Evolutionary conservation across 2,888 invertebrate genomes (phyloP).

Genomic region (Stenchaetothrips biformis): DNA sequence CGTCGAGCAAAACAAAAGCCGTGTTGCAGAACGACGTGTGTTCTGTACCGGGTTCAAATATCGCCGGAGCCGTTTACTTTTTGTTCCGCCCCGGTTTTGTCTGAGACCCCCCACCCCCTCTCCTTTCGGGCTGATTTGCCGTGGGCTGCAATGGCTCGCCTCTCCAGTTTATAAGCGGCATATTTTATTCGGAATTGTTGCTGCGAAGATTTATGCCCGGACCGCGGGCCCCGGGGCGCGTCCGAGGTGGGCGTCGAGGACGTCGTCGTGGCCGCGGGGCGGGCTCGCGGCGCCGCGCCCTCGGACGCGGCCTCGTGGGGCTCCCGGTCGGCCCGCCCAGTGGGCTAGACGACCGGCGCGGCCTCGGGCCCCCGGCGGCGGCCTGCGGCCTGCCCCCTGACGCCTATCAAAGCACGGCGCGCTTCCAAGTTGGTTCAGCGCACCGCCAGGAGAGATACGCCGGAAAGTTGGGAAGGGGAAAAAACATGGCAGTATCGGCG

Average conservation of each 20-base stretch:
- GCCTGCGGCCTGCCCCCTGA: neutral
- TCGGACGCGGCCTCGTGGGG: too few relatives aligned
- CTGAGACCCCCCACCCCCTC: too few relatives aligned
- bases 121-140: too few relatives aligned
- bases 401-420: neutral
- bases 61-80: neutral
- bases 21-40: too few relatives aligned
- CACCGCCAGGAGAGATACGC: neutral
- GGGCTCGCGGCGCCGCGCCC: too few relatives aligned
- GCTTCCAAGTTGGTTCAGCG: neutral
- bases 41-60: slow-evolving; percentile 18
- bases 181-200: slow-evolving; percentile 23
- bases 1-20: too few relatives aligned
- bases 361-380: neutral
- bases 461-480: neutral
- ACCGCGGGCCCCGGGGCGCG: neutral
- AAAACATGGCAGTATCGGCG: neutral
- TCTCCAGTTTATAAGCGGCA: slow-evolving; percentile 26
- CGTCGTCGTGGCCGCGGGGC: too few relatives aligned
- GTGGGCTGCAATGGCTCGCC: neutral
- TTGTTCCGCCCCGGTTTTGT: too few relatives aligned
- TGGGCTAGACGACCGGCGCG: too few relatives aligned
- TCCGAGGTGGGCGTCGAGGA: neutral
- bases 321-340: too few relatives aligned
- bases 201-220: slow-evolving; percentile 3